Conservation (phyloP, 2,113 vertebrate species). For the Polypterus bichir region DNA sequence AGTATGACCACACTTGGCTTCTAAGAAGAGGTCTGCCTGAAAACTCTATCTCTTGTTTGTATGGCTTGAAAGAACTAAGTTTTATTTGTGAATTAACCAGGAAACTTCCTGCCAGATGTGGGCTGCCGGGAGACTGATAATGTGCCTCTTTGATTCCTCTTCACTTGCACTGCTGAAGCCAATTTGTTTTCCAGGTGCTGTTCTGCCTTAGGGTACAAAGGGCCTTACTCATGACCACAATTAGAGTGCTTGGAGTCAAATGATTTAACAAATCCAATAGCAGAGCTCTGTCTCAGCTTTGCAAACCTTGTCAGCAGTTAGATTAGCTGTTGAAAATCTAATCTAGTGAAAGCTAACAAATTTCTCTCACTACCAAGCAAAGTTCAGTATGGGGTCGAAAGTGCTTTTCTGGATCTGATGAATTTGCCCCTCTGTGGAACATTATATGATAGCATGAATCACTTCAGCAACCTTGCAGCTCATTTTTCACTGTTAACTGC, state of each 20-base stretch:
- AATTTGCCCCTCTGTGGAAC: slow-evolving; percentile 63
- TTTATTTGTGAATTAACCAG: slow-evolving; percentile 94
- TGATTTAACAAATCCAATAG: slow-evolving; percentile 71
- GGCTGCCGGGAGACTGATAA: slow-evolving; percentile 74
- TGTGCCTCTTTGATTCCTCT: slow-evolving; percentile 74
- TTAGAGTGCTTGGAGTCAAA: slow-evolving; percentile 82
- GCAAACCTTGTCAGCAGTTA: slow-evolving; percentile 66
- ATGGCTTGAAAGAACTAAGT: slow-evolving; percentile 74
- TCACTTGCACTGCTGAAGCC: slow-evolving; percentile 54
- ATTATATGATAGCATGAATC: slow-evolving; percentile 65
- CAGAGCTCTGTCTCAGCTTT: slow-evolving; percentile 63
- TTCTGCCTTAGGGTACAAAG: slow-evolving; percentile 65
- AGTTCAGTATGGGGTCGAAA: slow-evolving; percentile 61
- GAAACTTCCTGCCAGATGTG: slow-evolving; percentile 79
- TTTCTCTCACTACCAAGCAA: slow-evolving; percentile 60
- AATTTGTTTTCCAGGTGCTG: slow-evolving; percentile 77
- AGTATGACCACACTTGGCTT: slow-evolving; percentile 51
- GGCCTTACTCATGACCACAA: slow-evolving; percentile 75
- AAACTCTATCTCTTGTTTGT: slow-evolving; percentile 47
- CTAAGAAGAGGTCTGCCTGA: slow-evolving; percentile 66
- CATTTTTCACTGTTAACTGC: slow-evolving; percentile 67
- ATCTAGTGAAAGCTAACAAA: slow-evolving; percentile 63
- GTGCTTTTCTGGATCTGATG: slow-evolving; percentile 51
- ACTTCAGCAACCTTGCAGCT: slow-evolving; percentile 56
- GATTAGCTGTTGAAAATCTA: slow-evolving; percentile 68